Evolutionary conservation across 2,113 vertebrate species (phyloP).

Genomic region (Sarotherodon lohbergeri): DNA sequence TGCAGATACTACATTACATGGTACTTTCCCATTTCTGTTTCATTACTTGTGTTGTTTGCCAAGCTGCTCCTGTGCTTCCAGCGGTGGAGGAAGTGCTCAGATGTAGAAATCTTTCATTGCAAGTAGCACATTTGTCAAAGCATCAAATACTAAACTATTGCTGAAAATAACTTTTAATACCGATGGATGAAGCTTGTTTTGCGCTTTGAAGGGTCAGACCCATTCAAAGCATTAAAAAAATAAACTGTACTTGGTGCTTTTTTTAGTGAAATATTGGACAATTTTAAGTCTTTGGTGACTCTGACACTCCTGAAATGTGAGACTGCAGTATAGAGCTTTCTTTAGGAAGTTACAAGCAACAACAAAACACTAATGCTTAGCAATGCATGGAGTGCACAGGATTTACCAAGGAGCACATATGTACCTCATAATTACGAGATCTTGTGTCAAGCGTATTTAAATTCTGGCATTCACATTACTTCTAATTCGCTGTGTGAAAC

Average conservation of each 20-base stretch:
- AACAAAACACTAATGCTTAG: not conserved
- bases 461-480: not conserved
- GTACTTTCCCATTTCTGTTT: conserved; percentile 49
- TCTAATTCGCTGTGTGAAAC: not conserved
- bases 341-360: not conserved
- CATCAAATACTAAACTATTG: not conserved
- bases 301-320: not conserved
- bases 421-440: not conserved
- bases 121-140: not conserved
- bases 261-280: not conserved
- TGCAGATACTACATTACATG: conserved; percentile 54
- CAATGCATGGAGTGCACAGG: not conserved
- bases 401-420: not conserved
- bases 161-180: not conserved
- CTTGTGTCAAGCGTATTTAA: not conserved
- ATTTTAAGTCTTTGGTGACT: not conserved
- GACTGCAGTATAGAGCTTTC: not conserved
- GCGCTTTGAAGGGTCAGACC: not conserved
- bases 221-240: not conserved
- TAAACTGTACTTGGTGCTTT: not conserved
- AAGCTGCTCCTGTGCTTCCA: conserved; percentile 18
- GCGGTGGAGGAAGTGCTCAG: not conserved
- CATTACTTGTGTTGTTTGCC: conserved; percentile 37
- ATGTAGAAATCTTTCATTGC: not conserved
- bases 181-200: not conserved